Evolutionary conservation across 1,140 invertebrate genomes (phyloP).

Genomic region (Cylas formicarius): DNA sequence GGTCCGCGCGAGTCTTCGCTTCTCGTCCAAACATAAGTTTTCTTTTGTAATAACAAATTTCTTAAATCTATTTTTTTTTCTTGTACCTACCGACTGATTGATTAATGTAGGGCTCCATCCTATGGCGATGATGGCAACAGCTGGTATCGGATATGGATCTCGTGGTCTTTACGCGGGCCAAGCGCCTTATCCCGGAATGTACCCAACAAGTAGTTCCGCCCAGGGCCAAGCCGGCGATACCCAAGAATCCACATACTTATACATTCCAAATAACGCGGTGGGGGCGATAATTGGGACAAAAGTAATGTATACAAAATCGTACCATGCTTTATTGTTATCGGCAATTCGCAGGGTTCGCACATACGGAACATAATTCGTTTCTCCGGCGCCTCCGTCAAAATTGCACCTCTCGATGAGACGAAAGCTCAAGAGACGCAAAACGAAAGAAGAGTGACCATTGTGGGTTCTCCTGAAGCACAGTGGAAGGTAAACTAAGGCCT

Average conservation of each 20-base stretch:
- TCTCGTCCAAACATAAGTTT: background rate
- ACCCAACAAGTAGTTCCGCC: constrained; percentile 43
- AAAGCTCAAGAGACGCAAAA: constrained; percentile 57
- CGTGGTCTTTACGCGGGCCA: constrained; percentile 51
- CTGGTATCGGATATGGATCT: constrained; percentile 61
- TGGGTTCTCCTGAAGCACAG: constrained; percentile 89
- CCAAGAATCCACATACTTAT: constrained; percentile 86
- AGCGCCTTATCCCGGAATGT: constrained; percentile 49
- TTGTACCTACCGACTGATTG: too few species aligned
- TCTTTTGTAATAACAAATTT: background rate
- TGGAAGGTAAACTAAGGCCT: constrained; percentile 81
- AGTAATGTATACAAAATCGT: constrained; percentile 10
- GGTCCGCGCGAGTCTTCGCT: too few species aligned
- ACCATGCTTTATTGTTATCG: background rate
- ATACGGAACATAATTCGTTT: constrained; percentile 96
- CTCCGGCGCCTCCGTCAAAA: constrained; percentile 90
- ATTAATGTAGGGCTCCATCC: constrained; percentile 77
- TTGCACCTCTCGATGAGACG: constrained; percentile 77
- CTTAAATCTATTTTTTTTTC: background rate
- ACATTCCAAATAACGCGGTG: constrained; percentile 95
- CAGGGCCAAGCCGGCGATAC: constrained; percentile 45
- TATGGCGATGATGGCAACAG: constrained; percentile 94
- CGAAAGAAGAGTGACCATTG: constrained; percentile 91
- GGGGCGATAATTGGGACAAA: constrained; percentile 95
- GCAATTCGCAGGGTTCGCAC: constrained; percentile 69